Percentiles rank a stretch among this genome's conserved stretches.
Conservation (phyloP, 2,888 invertebrate genomes). For the Himalopsyche tibetana region DNA sequence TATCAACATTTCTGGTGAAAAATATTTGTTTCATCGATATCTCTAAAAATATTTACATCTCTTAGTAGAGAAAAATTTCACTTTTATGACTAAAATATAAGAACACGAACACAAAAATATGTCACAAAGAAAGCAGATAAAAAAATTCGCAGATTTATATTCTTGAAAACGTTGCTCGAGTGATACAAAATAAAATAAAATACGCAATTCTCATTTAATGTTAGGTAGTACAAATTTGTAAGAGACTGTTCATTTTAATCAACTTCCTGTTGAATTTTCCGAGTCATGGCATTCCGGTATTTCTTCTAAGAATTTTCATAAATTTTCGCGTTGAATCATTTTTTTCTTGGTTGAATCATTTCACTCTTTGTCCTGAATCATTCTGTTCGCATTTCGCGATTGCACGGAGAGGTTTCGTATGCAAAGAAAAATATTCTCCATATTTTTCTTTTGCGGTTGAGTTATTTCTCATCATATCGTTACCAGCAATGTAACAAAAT, state of each 20-base stretch:
- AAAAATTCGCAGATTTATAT: slow-evolving; percentile 2
- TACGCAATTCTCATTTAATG: slow-evolving; percentile 31
- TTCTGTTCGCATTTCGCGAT: not conserved
- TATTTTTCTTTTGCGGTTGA: slow-evolving; percentile 28
- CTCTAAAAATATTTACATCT: too few relatives aligned
- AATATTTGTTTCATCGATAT: too few relatives aligned
- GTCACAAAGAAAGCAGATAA: slow-evolving; percentile 29
- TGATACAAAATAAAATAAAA: slow-evolving; percentile 32
- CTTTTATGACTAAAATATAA: not conserved
- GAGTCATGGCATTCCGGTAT: slow-evolving; percentile 30
- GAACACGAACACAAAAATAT: not conserved
- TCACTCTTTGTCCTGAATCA: not conserved
- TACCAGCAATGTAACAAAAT: not conserved
- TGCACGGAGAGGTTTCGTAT: slow-evolving; percentile 18
- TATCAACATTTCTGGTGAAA: too few relatives aligned
- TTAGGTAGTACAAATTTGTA: slow-evolving; percentile 19
- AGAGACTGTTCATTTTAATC: slow-evolving; percentile 32
- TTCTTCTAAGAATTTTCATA: slow-evolving; percentile 35
- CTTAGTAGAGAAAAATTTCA: not conserved
- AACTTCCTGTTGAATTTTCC: slow-evolving; percentile 40
- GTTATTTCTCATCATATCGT: slow-evolving; percentile 10
- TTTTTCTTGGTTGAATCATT: slow-evolving; percentile 19
- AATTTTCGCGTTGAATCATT: not conserved
- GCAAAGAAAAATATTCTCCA: slow-evolving; percentile 24
- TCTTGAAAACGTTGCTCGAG: not conserved